Evolutionary conservation across 2,113 vertebrate species (phyloP).

Genomic region (Lepisosteus oculatus): DNA sequence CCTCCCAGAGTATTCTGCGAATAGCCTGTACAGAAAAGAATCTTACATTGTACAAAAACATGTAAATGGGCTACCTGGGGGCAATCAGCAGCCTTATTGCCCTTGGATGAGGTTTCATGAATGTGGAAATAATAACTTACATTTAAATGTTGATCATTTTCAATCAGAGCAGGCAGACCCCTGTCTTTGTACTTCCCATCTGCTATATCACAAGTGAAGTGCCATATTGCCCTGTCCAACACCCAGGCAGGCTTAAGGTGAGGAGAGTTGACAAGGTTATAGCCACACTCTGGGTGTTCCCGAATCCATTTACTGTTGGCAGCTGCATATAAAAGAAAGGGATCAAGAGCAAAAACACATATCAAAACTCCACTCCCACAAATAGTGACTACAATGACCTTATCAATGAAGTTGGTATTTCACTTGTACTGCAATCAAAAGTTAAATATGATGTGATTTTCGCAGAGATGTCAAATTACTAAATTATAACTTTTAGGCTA

Average conservation of each 20-base stretch:
- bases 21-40: slow-evolving; percentile 61
- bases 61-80: not conserved
- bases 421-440: no score
- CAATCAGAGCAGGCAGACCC: slow-evolving; percentile 70
- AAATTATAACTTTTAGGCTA: no score
- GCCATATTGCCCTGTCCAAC: slow-evolving; percentile 82
- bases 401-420: no score
- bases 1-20: slow-evolving; percentile 69
- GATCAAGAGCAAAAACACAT: no score
- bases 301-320: slow-evolving; percentile 78
- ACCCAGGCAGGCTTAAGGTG: slow-evolving; percentile 85
- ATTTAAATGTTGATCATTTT: slow-evolving; percentile 71
- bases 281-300: slow-evolving; percentile 80
- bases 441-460: no score
- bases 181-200: slow-evolving; percentile 65
- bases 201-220: slow-evolving; percentile 69
- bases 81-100: no score
- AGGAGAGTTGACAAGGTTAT: slow-evolving; percentile 84
- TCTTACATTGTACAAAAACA: not conserved
- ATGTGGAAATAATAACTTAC: slow-evolving; percentile 55
- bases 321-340: slow-evolving; percentile 51
- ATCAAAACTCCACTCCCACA: no score
- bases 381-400: no score
- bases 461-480: no score
- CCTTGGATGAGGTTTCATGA: not conserved